Evolutionary conservation across 1,140 invertebrate genomes (phyloP).

Genomic region (Gyrodactylus salaris): DNA sequence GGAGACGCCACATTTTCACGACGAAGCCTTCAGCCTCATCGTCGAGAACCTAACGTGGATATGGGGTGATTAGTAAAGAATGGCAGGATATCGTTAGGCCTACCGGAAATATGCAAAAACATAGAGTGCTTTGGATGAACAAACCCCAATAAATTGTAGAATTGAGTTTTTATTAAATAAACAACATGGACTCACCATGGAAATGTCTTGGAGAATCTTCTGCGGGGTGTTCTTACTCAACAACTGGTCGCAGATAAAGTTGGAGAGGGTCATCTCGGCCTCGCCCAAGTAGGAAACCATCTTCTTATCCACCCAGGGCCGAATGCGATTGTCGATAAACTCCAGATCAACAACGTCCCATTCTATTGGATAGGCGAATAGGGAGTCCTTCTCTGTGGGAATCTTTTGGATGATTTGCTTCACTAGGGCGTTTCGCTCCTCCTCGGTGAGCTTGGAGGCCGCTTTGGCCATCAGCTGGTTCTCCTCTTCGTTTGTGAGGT

Average conservation of each 20-base stretch:
- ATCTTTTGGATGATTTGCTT: slow-evolving; percentile 90
- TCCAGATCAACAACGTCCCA: slow-evolving; percentile 50
- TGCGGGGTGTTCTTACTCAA: slow-evolving; percentile 57
- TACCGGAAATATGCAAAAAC: no score
- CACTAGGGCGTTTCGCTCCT: slow-evolving; percentile 74
- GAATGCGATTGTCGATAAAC: slow-evolving; percentile 76
- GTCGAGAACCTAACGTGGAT: slow-evolving; percentile 44
- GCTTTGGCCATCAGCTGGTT: slow-evolving; percentile 7
- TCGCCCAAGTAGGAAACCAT: slow-evolving; percentile 97
- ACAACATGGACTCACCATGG: slow-evolving; percentile 39
- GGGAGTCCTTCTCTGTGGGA: slow-evolving; percentile 68
- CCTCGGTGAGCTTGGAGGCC: slow-evolving; percentile 16
- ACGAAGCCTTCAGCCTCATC: slow-evolving; percentile 98
- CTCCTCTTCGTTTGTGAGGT: slow-evolving; percentile 3
- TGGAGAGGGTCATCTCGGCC: slow-evolving; percentile 77
- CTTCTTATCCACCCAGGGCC: slow-evolving; percentile 97
- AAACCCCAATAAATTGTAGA: no score
- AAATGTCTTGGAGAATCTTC: slow-evolving; percentile 74
- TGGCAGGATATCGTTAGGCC: background rate
- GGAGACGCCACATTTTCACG: slow-evolving; percentile 92
- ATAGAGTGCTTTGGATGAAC: no score
- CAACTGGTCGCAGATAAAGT: slow-evolving; percentile 94
- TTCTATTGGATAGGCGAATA: slow-evolving; percentile 68
- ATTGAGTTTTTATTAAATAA: no score
- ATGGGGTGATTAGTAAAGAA: slow-evolving; percentile 1